Base-by-base conservation (phyloP, 2,113 vertebrate genomes). In the Galemys pyrenaicus region DNA sequence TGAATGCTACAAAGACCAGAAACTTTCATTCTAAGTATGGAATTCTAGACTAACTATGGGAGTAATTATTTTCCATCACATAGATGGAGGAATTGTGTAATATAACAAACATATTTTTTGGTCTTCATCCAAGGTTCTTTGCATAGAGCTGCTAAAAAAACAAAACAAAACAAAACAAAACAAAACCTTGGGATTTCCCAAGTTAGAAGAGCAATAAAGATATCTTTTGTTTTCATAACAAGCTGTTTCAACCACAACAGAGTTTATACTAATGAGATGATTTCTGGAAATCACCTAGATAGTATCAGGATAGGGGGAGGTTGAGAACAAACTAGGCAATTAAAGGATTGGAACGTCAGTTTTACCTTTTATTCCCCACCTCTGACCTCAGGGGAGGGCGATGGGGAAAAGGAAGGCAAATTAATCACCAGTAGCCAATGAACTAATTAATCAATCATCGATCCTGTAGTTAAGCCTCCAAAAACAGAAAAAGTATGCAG, bases 11-110 rank as follows among this genome's bases (percentile, higher is more conserved):
- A 65, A 35, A 68, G 32, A 65, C 9, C 24, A 83, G 54, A 92
- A 92, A 79, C 49, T 78, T 87, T 80, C 77, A 32, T 65, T 89
- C 54, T 65, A 89, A 89, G 74, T 62, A 74, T 70, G n/a, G 49
- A 74, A 86, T 67, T 93, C 37, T 9, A 28, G 32, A 68, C 37
- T 65, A 91, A 74, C 46, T 19, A 88, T 28, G 19, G n/a, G 9
- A 35, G 32, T 2, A 85, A 5, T 20, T 86, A 65, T 39, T 77
- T 83, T 73, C 56, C 24, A 73, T 82, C 46, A 81, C 46, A 60
- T 16, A 51, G 12, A 17, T 74, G n/a, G 41, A 94, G 11, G 37
- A 94, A 71, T 51, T 92, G 35, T 77, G 41, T 79, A n/a, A 85
- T 56, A 39, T 32, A 70, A 70, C 71, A 60, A 86, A 49, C 58